Evolutionary conservation across 53 echinoderm and acorn worm genomes (phyloP).

Genomic region (Actinopyga echinites): DNA sequence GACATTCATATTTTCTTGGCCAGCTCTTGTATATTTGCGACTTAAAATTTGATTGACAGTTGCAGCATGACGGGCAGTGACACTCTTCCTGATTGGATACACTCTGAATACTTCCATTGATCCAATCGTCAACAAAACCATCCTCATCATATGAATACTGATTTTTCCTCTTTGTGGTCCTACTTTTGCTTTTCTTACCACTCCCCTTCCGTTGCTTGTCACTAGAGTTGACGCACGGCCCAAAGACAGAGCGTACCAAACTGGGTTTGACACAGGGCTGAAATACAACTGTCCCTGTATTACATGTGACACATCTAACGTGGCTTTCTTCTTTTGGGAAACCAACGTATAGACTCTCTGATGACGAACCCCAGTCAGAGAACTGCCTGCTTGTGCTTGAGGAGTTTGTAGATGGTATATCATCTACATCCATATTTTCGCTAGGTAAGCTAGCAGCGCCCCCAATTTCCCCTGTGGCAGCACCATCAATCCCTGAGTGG

Average conservation of each 20-base stretch:
- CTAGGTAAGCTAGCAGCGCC: slow-evolving; percentile 73
- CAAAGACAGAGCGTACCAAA: slow-evolving; percentile 86
- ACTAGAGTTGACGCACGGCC: slow-evolving; percentile 44
- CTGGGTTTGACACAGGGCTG: slow-evolving; percentile 95
- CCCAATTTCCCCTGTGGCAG: slow-evolving; percentile 78
- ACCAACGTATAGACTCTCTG: slow-evolving; percentile 59
- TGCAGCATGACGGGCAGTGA: slow-evolving; percentile 97
- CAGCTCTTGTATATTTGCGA: slow-evolving; percentile 79
- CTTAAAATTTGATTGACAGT: slow-evolving; percentile 73
- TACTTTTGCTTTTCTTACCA: slow-evolving; percentile 56
- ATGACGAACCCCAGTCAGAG: slow-evolving; percentile 94
- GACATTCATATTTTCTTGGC: slow-evolving; percentile 91
- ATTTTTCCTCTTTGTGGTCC: slow-evolving; percentile 12
- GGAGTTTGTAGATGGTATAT: slow-evolving; percentile 82
- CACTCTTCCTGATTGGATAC: slow-evolving; percentile 48
- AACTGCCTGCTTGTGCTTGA: slow-evolving; percentile 73
- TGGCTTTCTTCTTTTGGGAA: neutral
- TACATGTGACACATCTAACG: neutral
- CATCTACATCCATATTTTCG: slow-evolving; percentile 83
- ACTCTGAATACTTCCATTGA: slow-evolving; percentile 22
- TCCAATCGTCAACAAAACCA: neutral
- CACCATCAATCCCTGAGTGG: slow-evolving; percentile 28
- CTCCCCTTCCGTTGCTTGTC: slow-evolving; percentile 26
- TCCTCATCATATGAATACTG: slow-evolving; percentile 60
- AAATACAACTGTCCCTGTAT: slow-evolving; percentile 69